These are phyloP conservation scores for Trididemnum miniatum DNA, from an alignment of 23 tunicate genomes.

Conservation along the genomic window DNA sequence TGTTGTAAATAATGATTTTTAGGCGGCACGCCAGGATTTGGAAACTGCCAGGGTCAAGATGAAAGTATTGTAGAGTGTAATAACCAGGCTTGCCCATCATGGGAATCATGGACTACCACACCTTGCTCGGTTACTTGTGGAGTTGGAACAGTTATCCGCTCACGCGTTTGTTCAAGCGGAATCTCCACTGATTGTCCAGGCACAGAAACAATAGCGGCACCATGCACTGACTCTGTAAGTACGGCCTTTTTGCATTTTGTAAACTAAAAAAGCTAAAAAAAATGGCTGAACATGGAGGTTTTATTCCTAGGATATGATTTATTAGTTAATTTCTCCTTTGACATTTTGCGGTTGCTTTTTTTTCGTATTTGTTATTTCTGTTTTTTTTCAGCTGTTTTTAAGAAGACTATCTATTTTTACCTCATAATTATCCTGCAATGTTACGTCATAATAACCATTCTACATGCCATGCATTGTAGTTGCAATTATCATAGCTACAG, in stretches of 20 bases:
- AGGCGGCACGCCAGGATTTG: slow-evolving; percentile 51
- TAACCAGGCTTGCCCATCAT: slow-evolving; percentile 51
- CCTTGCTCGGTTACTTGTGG: slow-evolving; percentile 74
- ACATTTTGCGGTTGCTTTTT: too few relatives aligned
- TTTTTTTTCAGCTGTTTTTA: too few relatives aligned
- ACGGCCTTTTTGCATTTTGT: not conserved
- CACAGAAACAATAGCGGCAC: slow-evolving; percentile 33
- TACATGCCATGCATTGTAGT: too few relatives aligned
- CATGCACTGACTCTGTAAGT: slow-evolving; percentile 29
- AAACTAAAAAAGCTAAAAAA: not conserved
- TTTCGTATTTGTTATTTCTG: too few relatives aligned
- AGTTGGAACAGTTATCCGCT: slow-evolving; percentile 35
- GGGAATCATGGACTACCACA: slow-evolving; percentile 60
- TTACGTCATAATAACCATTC: too few relatives aligned
- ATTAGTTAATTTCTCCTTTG: too few relatives aligned
- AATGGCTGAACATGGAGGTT: too few relatives aligned
- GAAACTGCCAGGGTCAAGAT: slow-evolving; percentile 37
- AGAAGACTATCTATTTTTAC: too few relatives aligned
- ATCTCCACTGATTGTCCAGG: slow-evolving; percentile 51
- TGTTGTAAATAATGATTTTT: too few relatives aligned
- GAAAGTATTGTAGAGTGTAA: slow-evolving; percentile 31
- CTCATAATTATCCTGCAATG: too few relatives aligned
- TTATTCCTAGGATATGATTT: too few relatives aligned
- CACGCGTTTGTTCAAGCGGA: slow-evolving; percentile 71
- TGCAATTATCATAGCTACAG: too few relatives aligned